Evolutionary conservation across 2,888 invertebrate genomes (phyloP).

Genomic region (Lypha dubia): DNA sequence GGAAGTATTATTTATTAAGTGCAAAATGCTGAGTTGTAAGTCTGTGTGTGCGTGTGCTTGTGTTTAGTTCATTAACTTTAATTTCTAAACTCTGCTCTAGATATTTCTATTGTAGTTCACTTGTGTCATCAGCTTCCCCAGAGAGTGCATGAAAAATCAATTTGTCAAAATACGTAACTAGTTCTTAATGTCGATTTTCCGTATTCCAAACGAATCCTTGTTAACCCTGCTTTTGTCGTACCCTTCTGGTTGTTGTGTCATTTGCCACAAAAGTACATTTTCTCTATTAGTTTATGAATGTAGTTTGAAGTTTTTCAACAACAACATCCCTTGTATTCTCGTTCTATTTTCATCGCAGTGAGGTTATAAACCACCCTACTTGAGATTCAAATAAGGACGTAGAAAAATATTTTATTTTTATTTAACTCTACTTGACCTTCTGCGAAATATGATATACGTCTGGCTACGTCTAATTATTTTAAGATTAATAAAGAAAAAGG

Average conservation of each 20-base stretch:
- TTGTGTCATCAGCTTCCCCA: slow-evolving; percentile 61
- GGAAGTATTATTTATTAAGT: slow-evolving; percentile 24
- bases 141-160: slow-evolving; percentile 75
- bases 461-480: too few species aligned
- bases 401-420: background rate
- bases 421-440: background rate
- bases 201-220: slow-evolving; percentile 44
- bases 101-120: slow-evolving; percentile 31
- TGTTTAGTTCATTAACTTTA: slow-evolving; percentile 66
- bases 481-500: too few species aligned
- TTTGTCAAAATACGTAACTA: slow-evolving; percentile 73
- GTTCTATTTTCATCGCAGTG: background rate
- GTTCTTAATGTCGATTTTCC: slow-evolving; percentile 62
- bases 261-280: slow-evolving; percentile 7
- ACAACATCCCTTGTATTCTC: slow-evolving; percentile 41
- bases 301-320: slow-evolving; percentile 41
- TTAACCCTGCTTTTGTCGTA: slow-evolving; percentile 25
- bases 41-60: slow-evolving; percentile 42
- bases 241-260: background rate
- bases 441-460: too few species aligned
- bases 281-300: slow-evolving; percentile 19
- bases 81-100: slow-evolving; percentile 48
- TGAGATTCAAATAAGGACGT: slow-evolving; percentile 37
- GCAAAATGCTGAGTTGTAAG: slow-evolving; percentile 12
- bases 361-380: slow-evolving; percentile 20